Conservation (phyloP, 2,888 invertebrate species). For the Ichneumoninae sp. region DNA sequence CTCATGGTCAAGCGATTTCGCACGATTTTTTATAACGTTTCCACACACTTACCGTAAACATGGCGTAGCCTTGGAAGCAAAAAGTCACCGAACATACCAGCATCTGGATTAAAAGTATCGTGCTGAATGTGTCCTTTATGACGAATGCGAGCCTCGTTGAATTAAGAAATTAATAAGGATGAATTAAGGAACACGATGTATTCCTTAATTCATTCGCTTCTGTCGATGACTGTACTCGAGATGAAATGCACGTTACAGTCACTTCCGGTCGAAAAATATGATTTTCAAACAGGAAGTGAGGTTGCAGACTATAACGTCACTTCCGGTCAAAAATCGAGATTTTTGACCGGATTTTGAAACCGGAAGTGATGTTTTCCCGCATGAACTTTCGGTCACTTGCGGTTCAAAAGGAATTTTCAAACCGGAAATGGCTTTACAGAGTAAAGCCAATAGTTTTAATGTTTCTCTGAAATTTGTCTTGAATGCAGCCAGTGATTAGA, state of each 20-base stretch:
- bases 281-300: too few relatives aligned
- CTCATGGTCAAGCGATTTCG: constrained; percentile 60
- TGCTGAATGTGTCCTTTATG: constrained; percentile 58
- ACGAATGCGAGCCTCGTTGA: constrained; percentile 49
- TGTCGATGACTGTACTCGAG: neutral
- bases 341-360: too few relatives aligned
- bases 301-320: too few relatives aligned
- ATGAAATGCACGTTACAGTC: neutral
- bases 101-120: constrained; percentile 64
- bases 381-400: too few relatives aligned
- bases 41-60: constrained; percentile 37
- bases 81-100: constrained; percentile 58
- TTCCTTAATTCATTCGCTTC: neutral
- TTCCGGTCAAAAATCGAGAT: too few relatives aligned
- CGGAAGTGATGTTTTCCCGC: too few relatives aligned
- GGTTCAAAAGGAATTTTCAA: too few relatives aligned
- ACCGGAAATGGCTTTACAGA: too few relatives aligned
- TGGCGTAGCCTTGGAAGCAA: constrained; percentile 64
- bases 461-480: neutral
- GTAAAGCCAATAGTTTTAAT: neutral
- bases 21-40: neutral
- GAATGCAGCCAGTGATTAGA: neutral
- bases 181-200: neutral
- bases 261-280: too few relatives aligned
- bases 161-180: constrained; percentile 6